These are phyloP conservation scores for Silurus aristotelis DNA, from an alignment of 2,797 vertebrate species.

Conservation along the genomic window DNA sequence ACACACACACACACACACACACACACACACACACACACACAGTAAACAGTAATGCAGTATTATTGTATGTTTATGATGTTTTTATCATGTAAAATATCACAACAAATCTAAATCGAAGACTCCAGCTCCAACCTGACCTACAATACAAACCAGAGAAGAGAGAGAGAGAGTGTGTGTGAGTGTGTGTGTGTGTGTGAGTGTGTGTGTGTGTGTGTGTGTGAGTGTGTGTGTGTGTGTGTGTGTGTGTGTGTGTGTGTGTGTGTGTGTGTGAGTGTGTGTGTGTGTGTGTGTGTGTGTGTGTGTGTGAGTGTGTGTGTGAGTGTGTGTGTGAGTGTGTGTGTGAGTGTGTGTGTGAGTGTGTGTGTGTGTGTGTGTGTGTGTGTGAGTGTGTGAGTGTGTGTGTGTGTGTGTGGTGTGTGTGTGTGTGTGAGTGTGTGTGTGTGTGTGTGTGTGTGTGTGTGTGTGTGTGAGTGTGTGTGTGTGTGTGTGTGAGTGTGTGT, in stretches of 20 bases:
- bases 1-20: no score
- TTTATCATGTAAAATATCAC: no score
- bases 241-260: conserved; percentile 18
- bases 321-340: conserved; percentile 10
- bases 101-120: no score
- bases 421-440: not conserved
- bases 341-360: not conserved
- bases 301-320: no score
- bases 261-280: not conserved
- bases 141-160: not conserved
- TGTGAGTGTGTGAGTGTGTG: conserved; percentile 12
- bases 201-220: not conserved
- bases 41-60: no score
- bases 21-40: no score
- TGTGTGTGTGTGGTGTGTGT: conserved; percentile 4
- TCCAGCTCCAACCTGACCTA: not conserved
- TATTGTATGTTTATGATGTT: no score
- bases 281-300: not conserved
- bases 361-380: not conserved
- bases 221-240: not conserved
- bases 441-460: conserved; percentile 3
- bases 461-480: conserved; percentile 8
- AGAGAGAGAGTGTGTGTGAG: not conserved
- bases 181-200: conserved; percentile 16
- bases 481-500: not conserved